Base-by-base conservation (phyloP, 2,113 vertebrate species). In the Myxocyprinus asiaticus region DNA sequence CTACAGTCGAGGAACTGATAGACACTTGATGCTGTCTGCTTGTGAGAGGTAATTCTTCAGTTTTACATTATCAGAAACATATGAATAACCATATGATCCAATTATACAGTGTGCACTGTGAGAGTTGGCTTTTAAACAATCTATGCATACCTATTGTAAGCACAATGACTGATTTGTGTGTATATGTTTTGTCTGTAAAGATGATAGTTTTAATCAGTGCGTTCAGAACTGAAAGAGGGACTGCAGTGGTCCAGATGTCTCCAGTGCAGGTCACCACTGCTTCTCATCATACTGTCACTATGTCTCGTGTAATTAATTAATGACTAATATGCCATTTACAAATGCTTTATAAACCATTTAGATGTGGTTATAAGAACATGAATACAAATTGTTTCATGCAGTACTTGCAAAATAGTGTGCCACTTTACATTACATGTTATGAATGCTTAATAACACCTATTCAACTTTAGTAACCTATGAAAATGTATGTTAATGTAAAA, bases 21-120 rank as follows among this genome's bases (percentile, higher is more conserved):
- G 17, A 51, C 72, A 74, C 58, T 63, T 50, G 58, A 63, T 63
- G 72, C 72, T 74, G 72, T 50, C 8, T 17, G 62, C 58, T 63
- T 58, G 4, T 74, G 17, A 74, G 45, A 63, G 59, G 72, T 74
- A 74, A 74, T 45, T 45, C 5, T 74, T 63, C 44, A 15, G 17
- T 47, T 63, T 63, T 63, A 11, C 48, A 63, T 61, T 7, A 51
- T 50, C 50, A 48, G 9, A 15, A 53, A 69, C 22, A 59, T 45
- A 4, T 48, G 15, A 8, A 42, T 43, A 12, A n/a, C 14, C 33
- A 9, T 22, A 14, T 10, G 33, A 56, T 43, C 3, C 12, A 70
- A 15, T n/a, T 56, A 58, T 15, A 58, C 10, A 12, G 50, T 11
- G 4, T 55, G 53, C 11, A 14, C 53, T 56, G 53, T 56, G 53